These are phyloP conservation scores for Sycophaga agraensis DNA, from an alignment of 1,140 invertebrate species.

Conservation along the genomic window DNA sequence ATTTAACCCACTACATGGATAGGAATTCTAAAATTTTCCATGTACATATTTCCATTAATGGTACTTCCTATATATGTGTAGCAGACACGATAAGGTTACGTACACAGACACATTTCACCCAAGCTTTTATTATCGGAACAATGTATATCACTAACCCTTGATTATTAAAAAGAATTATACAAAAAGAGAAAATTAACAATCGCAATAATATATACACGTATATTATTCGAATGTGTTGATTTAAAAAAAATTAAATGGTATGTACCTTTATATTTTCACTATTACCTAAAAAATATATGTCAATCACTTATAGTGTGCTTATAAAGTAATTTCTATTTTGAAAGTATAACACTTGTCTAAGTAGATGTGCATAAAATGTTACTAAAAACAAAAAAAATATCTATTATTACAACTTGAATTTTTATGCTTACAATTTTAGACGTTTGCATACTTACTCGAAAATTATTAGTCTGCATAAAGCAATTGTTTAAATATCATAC, in stretches of 20 bases:
- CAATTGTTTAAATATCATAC: too few species aligned
- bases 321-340: conserved; percentile 21
- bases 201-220: not conserved
- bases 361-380: not conserved
- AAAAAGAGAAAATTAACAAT: not conserved
- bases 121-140: conserved; percentile 8
- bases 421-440: too few species aligned
- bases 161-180: not conserved
- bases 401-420: not conserved
- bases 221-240: not conserved
- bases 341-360: not conserved
- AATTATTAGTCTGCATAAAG: too few species aligned
- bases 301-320: conserved; percentile 5
- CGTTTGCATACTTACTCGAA: too few species aligned
- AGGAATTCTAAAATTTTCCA: conserved; percentile 4
- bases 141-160: not conserved
- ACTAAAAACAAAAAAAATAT: not conserved
- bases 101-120: not conserved
- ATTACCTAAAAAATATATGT: conserved; percentile 2
- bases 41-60: conserved; percentile 17
- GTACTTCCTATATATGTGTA: conserved; percentile 19
- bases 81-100: too few species aligned
- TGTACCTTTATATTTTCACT: conserved; percentile 4
- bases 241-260: not conserved
- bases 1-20: not conserved